A percentile compares a stretch with the other conserved stretches of the same genome.
Evolutionary conservation across 1,140 invertebrate genomes (phyloP).

Genomic region (Triops cancriformis): DNA sequence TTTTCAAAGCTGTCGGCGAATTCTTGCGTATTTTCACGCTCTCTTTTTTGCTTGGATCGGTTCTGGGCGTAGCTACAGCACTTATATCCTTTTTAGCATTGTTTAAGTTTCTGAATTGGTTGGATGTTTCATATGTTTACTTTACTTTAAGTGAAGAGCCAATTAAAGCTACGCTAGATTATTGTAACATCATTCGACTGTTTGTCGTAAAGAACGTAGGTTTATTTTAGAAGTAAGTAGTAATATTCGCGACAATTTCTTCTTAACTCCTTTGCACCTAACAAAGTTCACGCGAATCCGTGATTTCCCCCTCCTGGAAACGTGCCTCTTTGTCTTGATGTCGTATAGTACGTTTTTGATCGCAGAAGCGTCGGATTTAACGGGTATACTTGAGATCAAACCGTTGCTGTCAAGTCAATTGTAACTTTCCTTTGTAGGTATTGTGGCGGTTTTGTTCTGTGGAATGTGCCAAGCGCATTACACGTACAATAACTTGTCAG

Average conservation of each 20-base stretch:
- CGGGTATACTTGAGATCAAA: slow-evolving; percentile 52
- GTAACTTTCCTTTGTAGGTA: slow-evolving; percentile 50
- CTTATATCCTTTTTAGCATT: slow-evolving; percentile 62
- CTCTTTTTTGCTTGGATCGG: slow-evolving; percentile 79
- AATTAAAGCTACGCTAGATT: too few relatives aligned
- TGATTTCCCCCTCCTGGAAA: slow-evolving; percentile 93
- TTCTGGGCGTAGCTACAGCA: slow-evolving; percentile 86
- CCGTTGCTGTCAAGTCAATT: too few relatives aligned
- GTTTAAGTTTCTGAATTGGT: too few relatives aligned
- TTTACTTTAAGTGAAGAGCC: too few relatives aligned
- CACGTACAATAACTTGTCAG: slow-evolving; percentile 93
- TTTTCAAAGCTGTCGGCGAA: slow-evolving; percentile 78
- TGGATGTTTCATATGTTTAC: neutral
- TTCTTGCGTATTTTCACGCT: slow-evolving; percentile 88
- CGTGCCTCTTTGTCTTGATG: slow-evolving; percentile 92
- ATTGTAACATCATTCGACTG: too few relatives aligned
- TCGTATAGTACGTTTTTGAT: slow-evolving; percentile 95
- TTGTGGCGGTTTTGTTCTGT: slow-evolving; percentile 94
- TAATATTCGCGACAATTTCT: slow-evolving; percentile 28
- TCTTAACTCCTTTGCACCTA: slow-evolving; percentile 50
- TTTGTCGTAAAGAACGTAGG: too few relatives aligned
- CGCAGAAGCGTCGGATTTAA: slow-evolving; percentile 88
- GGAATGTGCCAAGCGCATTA: slow-evolving; percentile 99
- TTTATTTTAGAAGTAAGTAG: too few relatives aligned
- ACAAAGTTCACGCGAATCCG: slow-evolving; percentile 92